Evolutionary conservation across 2,797 vertebrate genomes (phyloP).

Genomic region (Hyperoplus lanceolatus): DNA sequence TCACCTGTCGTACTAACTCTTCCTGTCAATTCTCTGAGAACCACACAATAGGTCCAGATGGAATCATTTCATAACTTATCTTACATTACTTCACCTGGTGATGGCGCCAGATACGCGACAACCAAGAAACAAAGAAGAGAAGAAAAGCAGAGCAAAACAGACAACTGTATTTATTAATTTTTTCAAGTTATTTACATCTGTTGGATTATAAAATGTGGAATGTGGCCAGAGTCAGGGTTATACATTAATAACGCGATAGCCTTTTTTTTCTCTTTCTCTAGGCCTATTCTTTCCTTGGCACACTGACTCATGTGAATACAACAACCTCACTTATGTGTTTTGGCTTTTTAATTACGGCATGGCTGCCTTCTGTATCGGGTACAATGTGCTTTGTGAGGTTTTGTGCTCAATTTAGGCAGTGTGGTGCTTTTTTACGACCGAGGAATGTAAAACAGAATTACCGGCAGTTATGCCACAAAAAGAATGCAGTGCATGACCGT

Average conservation of each 20-base stretch:
- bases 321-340: constrained; percentile 23
- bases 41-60: neutral
- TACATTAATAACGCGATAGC: constrained; percentile 47
- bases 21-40: too few relatives aligned
- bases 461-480: constrained; percentile 51
- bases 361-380: constrained; percentile 48
- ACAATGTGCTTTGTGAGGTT: constrained; percentile 71
- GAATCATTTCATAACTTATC: neutral
- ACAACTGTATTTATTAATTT: constrained; percentile 74
- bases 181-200: constrained; percentile 78
- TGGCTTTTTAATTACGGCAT: constrained; percentile 58
- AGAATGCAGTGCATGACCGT: constrained; percentile 33
- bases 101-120: constrained; percentile 62
- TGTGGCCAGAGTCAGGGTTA: constrained; percentile 60
- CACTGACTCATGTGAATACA: constrained; percentile 25
- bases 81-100: constrained; percentile 55
- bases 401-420: constrained; percentile 82
- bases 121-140: constrained; percentile 24
- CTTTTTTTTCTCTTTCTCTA: neutral
- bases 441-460: constrained; percentile 68
- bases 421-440: constrained; percentile 63
- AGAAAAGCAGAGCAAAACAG: constrained; percentile 62
- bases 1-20: too few relatives aligned
- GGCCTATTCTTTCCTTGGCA: constrained; percentile 51
- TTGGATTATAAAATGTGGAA: constrained; percentile 80